Evolutionary conservation across 2,888 invertebrate species (phyloP), one percentile per base, ranked within the genome.

Genomic region (Acanthacorydalis orientalis): DNA sequence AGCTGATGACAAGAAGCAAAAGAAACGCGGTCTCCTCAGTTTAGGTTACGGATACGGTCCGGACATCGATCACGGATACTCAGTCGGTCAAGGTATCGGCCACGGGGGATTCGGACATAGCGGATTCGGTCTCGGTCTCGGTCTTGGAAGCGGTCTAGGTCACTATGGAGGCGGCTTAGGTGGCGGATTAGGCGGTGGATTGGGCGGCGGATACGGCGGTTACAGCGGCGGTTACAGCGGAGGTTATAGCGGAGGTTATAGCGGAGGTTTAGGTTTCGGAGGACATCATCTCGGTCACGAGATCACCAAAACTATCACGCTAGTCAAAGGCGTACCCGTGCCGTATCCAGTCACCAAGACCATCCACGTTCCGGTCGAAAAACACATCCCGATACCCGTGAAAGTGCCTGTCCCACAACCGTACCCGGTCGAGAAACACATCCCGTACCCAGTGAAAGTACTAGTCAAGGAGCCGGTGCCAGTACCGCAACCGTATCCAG

Each of bases 31-130:
- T 55, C 75, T 86, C 56, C 70, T 83, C 50, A 78, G 81, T 61
- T 72, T 85, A 60, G 86, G 85, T 56, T 84, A 85, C 57, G 86
- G 86, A 47, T 85, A 86, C 64, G 83, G 83, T 50, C 76, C 78
- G 57, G 84, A 83, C 54, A 75, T 82, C 53, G 83, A 83, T 60
- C 65, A 83, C 53, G 85, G 85, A 44, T 79, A 80, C 62, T 55
- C 59, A 10, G 69, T 82, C 56, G 82, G 81, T 47, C 65, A 63
- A 58, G 77, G 76, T 51, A 57, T 64, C 45, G 75, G 73, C 7
- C 73, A 73, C 44, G 73, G 74, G 41, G 75, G 75, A 16, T 68
- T 75, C 60, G 55, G 54, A 53, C 48, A 53, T 54, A 64, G 69
- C 57, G 54, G 61, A 54, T 57, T 63, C 58, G 57, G 50, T 54